phyloP scores from a whole-genome alignment of 2,113 vertebrate species.

The Planiliza haematocheilus region DNA sequence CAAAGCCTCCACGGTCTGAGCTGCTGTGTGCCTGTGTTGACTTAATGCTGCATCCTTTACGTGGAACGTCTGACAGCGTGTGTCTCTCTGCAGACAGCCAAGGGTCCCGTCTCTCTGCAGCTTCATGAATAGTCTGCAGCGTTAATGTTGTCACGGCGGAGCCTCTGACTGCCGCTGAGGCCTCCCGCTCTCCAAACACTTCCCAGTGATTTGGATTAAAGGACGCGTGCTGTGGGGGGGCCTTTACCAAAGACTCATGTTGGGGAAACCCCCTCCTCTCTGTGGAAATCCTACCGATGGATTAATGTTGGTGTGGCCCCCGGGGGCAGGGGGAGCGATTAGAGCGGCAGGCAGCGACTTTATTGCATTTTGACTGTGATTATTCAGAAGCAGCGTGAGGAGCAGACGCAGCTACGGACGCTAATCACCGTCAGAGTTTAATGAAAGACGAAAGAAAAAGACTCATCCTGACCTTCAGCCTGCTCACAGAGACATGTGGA shows the following conservation, averaged over 20 bases:
- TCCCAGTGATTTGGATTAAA: conserved; percentile 14
- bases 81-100: not conserved
- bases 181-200: conserved; percentile 32
- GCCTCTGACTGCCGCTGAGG: conserved; percentile 41
- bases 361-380: conserved; percentile 26
- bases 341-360: conserved; percentile 29
- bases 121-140: conserved; percentile 1
- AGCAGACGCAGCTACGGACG: not conserved
- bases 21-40: too few relatives aligned
- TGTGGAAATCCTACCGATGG: conserved; percentile 18
- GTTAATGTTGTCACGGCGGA: not conserved
- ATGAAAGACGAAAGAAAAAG: too few relatives aligned
- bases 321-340: not conserved
- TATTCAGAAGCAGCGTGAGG: not conserved
- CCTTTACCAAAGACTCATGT: conserved; percentile 27
- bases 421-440: conserved; percentile 13
- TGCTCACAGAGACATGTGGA: too few relatives aligned
- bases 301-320: conserved; percentile 11
- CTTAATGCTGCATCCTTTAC: too few relatives aligned
- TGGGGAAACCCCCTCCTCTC: conserved; percentile 3
- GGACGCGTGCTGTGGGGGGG: not conserved
- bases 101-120: not conserved
- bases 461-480: too few relatives aligned
- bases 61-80: not conserved
- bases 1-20: too few relatives aligned